These are phyloP conservation scores for Sparus aurata DNA, from an alignment of 2,797 vertebrate genomes.

Conservation along the genomic window DNA sequence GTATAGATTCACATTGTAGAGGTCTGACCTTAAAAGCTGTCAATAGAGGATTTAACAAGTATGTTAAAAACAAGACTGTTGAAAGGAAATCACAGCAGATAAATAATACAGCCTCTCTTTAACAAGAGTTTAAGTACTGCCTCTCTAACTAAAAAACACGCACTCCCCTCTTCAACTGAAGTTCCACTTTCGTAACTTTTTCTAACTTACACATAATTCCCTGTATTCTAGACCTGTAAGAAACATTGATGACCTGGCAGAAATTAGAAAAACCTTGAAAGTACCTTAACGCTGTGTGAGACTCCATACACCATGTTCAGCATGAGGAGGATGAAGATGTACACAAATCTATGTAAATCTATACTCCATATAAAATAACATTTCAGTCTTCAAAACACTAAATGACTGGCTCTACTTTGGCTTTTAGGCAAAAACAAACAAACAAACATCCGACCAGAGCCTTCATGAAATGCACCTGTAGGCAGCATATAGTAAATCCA, in stretches of 20 bases:
- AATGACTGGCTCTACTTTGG: background rate
- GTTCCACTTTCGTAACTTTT: slow-evolving; percentile 6
- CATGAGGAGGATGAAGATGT: background rate
- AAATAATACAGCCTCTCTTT: background rate
- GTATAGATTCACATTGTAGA: slow-evolving; percentile 50
- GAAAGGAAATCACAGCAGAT: slow-evolving; percentile 14
- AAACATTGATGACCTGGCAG: background rate
- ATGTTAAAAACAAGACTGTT: slow-evolving; percentile 41
- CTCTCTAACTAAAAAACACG: slow-evolving; percentile 3
- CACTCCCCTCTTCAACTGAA: background rate
- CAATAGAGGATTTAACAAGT: slow-evolving; percentile 50
- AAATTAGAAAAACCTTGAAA: background rate
- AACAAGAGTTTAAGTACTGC: slow-evolving; percentile 6
- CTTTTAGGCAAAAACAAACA: background rate
- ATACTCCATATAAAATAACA: background rate
- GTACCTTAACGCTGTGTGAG: background rate
- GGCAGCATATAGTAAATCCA: slow-evolving; percentile 23
- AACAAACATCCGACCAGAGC: background rate
- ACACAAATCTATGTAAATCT: background rate
- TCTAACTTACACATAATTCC: background rate
- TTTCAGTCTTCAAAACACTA: background rate
- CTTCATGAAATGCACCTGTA: slow-evolving; percentile 4
- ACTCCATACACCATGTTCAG: background rate
- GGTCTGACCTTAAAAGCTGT: slow-evolving; percentile 55
- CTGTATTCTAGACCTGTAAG: background rate